These are phyloP conservation scores for Rissa tridactyla DNA, from an alignment of 2,113 vertebrate species.

Conservation along the genomic window DNA sequence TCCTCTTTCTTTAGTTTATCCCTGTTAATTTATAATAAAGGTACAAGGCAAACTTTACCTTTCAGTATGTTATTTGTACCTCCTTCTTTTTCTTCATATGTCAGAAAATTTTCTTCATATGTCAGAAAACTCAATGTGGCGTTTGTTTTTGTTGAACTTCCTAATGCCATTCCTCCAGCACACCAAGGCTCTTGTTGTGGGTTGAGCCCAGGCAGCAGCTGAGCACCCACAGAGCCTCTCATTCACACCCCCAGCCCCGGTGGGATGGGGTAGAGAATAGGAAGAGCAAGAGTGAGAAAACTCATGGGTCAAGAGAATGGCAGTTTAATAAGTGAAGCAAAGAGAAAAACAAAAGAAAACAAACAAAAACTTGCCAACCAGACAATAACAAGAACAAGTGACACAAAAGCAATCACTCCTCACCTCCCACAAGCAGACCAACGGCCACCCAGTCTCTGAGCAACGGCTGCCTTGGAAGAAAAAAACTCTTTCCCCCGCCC, in stretches of 20 bases:
- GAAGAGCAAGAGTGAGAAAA: neutral
- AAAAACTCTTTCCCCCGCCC: rapidly evolving
- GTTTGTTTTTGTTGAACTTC: neutral
- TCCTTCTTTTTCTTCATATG: neutral
- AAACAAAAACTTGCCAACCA: neutral
- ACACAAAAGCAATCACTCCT: neutral
- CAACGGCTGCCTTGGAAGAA: neutral
- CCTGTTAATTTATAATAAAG: neutral
- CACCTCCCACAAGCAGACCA: neutral
- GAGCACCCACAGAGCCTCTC: neutral
- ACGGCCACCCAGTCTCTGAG: neutral
- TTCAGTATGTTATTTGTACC: neutral
- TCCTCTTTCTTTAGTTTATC: neutral
- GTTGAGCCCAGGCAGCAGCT: neutral
- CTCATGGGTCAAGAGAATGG: neutral
- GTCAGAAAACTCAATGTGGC: neutral
- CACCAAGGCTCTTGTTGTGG: neutral
- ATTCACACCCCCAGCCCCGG: rapidly evolving
- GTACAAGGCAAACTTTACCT: neutral
- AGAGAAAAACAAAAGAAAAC: neutral
- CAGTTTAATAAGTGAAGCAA: neutral
- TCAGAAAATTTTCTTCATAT: neutral
- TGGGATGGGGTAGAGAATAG: rapidly evolving
- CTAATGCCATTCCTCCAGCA: neutral
- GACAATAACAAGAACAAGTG: neutral